Conservation (phyloP, 2,888 invertebrate species). For the Cylloceria caligata region DNA sequence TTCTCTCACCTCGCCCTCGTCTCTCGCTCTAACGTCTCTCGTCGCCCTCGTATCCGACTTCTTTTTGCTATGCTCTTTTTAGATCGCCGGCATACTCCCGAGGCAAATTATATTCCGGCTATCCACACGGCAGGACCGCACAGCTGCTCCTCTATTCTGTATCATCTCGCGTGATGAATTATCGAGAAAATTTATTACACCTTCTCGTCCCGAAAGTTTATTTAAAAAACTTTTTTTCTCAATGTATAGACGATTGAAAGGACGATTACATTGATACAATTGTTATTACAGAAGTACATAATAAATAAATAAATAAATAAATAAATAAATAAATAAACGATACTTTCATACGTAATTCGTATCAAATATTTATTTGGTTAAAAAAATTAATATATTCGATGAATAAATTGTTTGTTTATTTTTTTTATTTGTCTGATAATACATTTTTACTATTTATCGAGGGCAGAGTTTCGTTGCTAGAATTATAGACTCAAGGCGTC, state of each 20-base stretch:
- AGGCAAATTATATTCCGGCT: conserved; percentile 54
- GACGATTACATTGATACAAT: neutral
- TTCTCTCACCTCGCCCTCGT: conserved; percentile 15
- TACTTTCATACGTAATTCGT: too few species aligned
- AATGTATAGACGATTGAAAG: neutral
- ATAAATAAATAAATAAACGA: too few species aligned
- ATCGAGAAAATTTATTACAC: conserved; percentile 33
- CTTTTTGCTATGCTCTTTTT: conserved; percentile 41
- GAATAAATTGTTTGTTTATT: conserved; percentile 1
- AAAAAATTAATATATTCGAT: neutral
- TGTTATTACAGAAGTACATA: neutral
- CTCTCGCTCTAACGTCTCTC: conserved; percentile 21
- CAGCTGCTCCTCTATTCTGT: conserved; percentile 54
- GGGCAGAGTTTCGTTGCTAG: neutral
- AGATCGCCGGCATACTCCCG: conserved; percentile 33
- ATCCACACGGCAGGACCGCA: conserved; percentile 34
- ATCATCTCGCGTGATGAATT: conserved; percentile 52
- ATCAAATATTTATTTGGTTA: too few species aligned
- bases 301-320: neutral
- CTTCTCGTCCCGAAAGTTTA: neutral
- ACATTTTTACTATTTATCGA: too few species aligned
- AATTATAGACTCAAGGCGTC: conserved; percentile 3
- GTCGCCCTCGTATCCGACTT: conserved; percentile 20
- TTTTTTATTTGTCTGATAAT: neutral
- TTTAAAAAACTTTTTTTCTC: neutral